phyloP scores from a whole-genome alignment of 2,797 vertebrate genomes.

The Sebastes hubbsi region DNA sequence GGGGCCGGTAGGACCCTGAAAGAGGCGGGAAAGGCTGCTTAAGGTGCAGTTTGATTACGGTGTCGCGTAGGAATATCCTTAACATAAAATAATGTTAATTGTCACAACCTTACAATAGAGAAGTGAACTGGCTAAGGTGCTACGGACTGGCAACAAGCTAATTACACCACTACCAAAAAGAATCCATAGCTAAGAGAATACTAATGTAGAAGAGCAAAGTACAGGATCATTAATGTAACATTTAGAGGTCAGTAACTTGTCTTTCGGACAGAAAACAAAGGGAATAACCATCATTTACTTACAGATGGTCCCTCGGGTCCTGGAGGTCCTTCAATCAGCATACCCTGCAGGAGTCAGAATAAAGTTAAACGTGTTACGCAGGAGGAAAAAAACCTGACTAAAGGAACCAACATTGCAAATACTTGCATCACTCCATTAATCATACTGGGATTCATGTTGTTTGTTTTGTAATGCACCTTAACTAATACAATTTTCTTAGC shows the following conservation, averaged over 20 bases:
- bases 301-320: slow-evolving; percentile 92
- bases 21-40: neutral
- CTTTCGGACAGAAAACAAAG: neutral
- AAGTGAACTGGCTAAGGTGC: neutral
- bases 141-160: neutral
- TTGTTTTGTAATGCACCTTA: neutral
- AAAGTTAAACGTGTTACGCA: neutral
- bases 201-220: neutral
- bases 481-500: neutral
- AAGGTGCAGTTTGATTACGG: neutral
- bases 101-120: neutral
- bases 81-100: neutral
- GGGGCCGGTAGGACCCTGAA: slow-evolving; percentile 86
- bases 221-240: neutral
- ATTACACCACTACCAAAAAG: neutral
- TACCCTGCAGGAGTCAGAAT: slow-evolving; percentile 80
- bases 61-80: neutral
- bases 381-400: neutral
- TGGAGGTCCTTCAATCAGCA: slow-evolving; percentile 92
- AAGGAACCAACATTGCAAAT: neutral
- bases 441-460: neutral
- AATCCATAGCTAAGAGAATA: neutral
- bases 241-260: neutral
- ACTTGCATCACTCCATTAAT: neutral
- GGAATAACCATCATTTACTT: slow-evolving; percentile 59